A percentile compares a stretch with the other conserved stretches of the same genome.
Conservation (phyloP, 2,797 vertebrate genomes). For the Peromyscus aztecus region DNA sequence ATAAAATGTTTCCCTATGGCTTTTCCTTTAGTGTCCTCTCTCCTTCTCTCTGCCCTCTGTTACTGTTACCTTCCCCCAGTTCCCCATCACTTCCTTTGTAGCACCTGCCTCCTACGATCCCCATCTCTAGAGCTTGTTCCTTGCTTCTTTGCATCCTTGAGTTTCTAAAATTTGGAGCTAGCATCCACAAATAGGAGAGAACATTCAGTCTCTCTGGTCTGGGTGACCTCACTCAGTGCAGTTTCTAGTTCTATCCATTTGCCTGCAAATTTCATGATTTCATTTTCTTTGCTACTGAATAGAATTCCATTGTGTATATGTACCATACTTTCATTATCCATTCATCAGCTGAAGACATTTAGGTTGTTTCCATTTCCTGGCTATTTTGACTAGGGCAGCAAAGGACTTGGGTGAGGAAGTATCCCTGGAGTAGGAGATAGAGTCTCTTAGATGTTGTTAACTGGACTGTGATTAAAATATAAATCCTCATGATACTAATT, state of each 20-base stretch:
- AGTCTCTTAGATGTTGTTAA: not conserved
- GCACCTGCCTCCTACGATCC: not conserved
- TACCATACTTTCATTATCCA: not conserved
- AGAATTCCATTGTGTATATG: not conserved
- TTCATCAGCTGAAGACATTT: not conserved
- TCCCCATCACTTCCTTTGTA: not conserved
- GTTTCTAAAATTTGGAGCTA: not conserved
- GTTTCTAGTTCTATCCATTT: not conserved
- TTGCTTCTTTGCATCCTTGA: not conserved
- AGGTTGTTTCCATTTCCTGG: not conserved
- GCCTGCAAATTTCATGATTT: not conserved
- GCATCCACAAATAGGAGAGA: not conserved
- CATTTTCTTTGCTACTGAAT: not conserved
- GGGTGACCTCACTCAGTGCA: not conserved
- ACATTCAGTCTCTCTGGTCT: not conserved
- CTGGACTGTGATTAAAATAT: constrained; percentile 3
- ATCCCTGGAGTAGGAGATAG: not conserved
- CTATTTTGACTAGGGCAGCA: not conserved
- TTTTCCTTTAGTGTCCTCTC: not conserved
- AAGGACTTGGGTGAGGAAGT: not conserved
- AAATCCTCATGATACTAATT: not conserved
- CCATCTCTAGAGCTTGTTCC: not conserved
- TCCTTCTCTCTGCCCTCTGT: not conserved
- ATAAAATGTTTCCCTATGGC: not conserved
- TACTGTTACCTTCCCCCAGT: too few species aligned